Conservation (phyloP, 2,888 invertebrate genomes). For the Spilarctia lutea region DNA sequence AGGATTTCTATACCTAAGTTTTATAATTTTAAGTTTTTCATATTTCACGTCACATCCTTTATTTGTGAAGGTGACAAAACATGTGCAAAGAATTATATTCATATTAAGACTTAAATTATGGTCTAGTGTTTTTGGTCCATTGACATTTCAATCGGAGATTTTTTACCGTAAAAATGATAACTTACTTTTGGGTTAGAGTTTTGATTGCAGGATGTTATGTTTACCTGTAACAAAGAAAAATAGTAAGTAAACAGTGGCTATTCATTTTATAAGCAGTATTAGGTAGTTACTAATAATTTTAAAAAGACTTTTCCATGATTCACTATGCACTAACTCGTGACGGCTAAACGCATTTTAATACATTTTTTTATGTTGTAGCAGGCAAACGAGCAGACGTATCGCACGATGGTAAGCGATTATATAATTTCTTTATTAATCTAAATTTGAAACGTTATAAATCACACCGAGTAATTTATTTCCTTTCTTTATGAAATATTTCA, state of each 20-base stretch:
- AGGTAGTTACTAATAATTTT: background rate
- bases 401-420: no score
- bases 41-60: background rate
- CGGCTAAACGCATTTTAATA: no score
- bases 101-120: background rate
- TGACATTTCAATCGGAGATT: background rate
- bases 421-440: background rate
- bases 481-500: no score
- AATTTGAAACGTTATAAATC: background rate
- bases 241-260: background rate
- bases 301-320: background rate
- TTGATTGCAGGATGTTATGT: background rate
- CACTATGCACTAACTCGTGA: background rate
- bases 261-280: background rate
- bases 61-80: background rate
- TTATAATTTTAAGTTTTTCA: background rate
- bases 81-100: background rate
- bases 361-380: no score
- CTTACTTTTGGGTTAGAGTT: background rate
- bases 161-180: background rate
- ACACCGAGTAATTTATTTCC: background rate
- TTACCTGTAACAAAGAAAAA: constrained; percentile 44
- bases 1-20: background rate
- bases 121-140: background rate
- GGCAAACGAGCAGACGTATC: no score